Conservation (phyloP, 2,888 invertebrate species). For the Drosophila rubida region DNA sequence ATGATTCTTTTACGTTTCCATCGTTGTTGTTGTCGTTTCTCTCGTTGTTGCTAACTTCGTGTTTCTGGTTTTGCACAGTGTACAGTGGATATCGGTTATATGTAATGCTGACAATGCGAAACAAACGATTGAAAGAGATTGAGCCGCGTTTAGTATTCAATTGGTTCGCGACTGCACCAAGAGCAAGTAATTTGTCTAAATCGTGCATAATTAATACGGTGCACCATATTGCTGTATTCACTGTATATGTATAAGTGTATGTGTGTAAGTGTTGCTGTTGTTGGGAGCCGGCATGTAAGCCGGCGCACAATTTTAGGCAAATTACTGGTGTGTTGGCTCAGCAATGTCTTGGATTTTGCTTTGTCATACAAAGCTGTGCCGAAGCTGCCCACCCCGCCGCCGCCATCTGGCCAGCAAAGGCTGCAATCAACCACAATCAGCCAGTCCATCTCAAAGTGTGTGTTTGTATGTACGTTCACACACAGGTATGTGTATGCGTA, state of each 20-base stretch:
- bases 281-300: constrained; percentile 60
- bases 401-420: background rate
- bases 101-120: background rate
- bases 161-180: no score
- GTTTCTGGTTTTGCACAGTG: background rate
- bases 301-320: constrained; percentile 64
- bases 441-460: constrained; percentile 18
- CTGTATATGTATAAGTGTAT: background rate
- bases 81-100: background rate
- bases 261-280: constrained; percentile 8
- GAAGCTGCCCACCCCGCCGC: constrained; percentile 28
- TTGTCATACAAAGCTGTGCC: constrained; percentile 58
- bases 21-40: constrained; percentile 17
- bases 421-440: constrained; percentile 49
- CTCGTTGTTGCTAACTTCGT: constrained; percentile 17
- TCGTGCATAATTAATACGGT: no score
- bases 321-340: constrained; percentile 57
- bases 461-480: background rate
- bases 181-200: no score
- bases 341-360: constrained; percentile 58
- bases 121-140: background rate
- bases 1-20: constrained; percentile 38
- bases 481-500: constrained; percentile 31
- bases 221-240: background rate
- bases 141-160: background rate